These are phyloP conservation scores for Panorpa germanica DNA, from an alignment of 2,888 invertebrate genomes.

Conservation along the genomic window DNA sequence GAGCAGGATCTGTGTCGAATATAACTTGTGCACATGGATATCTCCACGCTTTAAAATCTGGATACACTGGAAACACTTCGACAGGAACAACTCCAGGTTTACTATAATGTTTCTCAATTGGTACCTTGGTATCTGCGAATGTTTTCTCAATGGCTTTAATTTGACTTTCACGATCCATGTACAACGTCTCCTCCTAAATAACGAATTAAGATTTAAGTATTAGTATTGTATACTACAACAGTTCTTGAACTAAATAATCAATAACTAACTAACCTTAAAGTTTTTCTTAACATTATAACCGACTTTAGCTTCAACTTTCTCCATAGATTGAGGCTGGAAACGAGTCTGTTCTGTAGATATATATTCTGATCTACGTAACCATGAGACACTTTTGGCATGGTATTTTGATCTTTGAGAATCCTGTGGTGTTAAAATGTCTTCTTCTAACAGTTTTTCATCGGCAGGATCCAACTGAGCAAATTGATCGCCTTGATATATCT, in stretches of 20 bases:
- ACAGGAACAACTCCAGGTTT: slow-evolving; percentile 89
- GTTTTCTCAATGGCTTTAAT: slow-evolving; percentile 95
- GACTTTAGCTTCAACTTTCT: slow-evolving; percentile 97
- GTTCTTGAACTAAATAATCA: slow-evolving; percentile 6
- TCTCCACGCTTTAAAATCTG: slow-evolving; percentile 95
- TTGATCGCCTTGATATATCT: slow-evolving; percentile 70
- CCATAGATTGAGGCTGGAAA: slow-evolving; percentile 89
- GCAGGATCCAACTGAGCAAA: slow-evolving; percentile 67
- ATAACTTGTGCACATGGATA: slow-evolving; percentile 96
- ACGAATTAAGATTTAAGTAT: too few species aligned
- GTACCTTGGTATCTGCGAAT: slow-evolving; percentile 73
- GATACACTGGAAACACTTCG: slow-evolving; percentile 74
- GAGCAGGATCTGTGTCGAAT: slow-evolving; percentile 96
- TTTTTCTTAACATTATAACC: slow-evolving; percentile 96
- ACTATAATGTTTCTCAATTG: slow-evolving; percentile 85
- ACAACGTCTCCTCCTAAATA: slow-evolving; percentile 83
- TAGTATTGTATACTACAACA: background rate
- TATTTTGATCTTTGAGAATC: slow-evolving; percentile 82
- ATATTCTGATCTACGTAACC: slow-evolving; percentile 96
- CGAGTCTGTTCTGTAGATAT: slow-evolving; percentile 97
- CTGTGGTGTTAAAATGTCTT: slow-evolving; percentile 77
- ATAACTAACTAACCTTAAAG: too few species aligned
- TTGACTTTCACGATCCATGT: slow-evolving; percentile 93
- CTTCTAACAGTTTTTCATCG: slow-evolving; percentile 90
- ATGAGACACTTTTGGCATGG: slow-evolving; percentile 93